Evolutionary conservation across 2,888 invertebrate species (phyloP).

Genomic region (Nomada goodeniana): DNA sequence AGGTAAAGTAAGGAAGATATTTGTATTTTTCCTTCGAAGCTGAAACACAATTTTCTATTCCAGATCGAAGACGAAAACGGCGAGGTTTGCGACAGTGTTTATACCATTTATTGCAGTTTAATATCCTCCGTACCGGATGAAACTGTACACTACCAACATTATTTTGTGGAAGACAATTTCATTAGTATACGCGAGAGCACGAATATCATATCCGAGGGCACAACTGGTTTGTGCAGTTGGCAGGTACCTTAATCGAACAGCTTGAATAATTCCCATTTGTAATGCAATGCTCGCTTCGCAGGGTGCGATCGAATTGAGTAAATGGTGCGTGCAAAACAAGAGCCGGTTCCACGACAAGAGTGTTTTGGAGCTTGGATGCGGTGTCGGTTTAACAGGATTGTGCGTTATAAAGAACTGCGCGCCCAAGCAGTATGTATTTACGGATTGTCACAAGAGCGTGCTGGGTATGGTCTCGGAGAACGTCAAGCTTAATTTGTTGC

Average conservation of each 20-base stretch:
- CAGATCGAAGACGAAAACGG: conserved; percentile 85
- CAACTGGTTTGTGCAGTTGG: conserved; percentile 93
- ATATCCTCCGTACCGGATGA: conserved; percentile 83
- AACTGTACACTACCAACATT: conserved; percentile 88
- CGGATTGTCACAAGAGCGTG: conserved; percentile 90
- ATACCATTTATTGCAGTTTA: conserved; percentile 86
- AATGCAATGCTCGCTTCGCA: conserved; percentile 80
- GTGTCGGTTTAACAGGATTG: conserved; percentile 90
- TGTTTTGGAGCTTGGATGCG: conserved; percentile 91
- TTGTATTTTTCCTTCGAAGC: neutral
- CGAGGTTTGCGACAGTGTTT: conserved; percentile 89
- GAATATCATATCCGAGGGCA: conserved; percentile 90
- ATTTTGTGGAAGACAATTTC: conserved; percentile 84
- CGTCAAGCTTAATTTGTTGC: conserved; percentile 86
- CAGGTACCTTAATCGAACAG: conserved; percentile 85
- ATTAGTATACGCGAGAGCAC: conserved; percentile 89
- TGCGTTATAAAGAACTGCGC: conserved; percentile 86
- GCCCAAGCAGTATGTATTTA: conserved; percentile 86
- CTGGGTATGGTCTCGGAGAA: conserved; percentile 88
- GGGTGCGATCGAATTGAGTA: conserved; percentile 89
- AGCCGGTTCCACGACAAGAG: conserved; percentile 85
- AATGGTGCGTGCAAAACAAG: conserved; percentile 88
- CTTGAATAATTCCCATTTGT: neutral
- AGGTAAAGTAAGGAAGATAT: conserved; percentile 69
- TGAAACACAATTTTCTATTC: conserved; percentile 28